Base-by-base conservation (phyloP, 2,797 vertebrate species). In the Falco columbarius region DNA sequence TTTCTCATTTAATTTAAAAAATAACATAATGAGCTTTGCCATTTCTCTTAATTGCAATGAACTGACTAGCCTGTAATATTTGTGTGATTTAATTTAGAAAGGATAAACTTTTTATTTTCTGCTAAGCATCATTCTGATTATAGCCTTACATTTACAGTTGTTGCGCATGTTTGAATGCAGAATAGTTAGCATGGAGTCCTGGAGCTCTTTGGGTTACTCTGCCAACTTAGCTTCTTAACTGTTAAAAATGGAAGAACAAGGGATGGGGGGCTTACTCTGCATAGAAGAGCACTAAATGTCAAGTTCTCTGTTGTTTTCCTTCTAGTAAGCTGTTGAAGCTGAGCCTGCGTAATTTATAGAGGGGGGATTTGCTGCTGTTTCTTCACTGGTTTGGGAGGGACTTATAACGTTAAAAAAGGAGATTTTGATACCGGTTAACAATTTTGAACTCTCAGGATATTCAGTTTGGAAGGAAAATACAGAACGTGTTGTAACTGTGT, bases 1-100 rank as follows among this genome's bases (percentile, higher is more conserved):
- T 98, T 97, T 97, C 96, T 95, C 21, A 22, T 97, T 97, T 97
- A 87, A 77, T 81, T 95, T 92, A 38, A 92, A 72, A 62, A 72
- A 59, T 54, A 89, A 79, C 67, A 16, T 90, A 72, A 89, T 72
- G 61, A 97, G 96, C 74, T 96, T 96, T 97, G 72, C 68, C 55
- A 4, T 97, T 96, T 95, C 74, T 95, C 63, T 94, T 94, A 54
- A 90, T 65, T 97, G 81, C 90, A 75, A 81, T 90, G 92, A 96
- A 94, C 94, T 94, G 83, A 93, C 81, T 51, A 93, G 90, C 52
- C 56, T 95, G 88, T 95, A 66, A 94, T 96, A 63, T 79, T 80
- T 95, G 59, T 97, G 83, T 92, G 65, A 66, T 95, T 81, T 86
- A 32, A 36, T 77, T 68, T 54, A 75, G 96, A 91, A 93, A 68